phyloP scores from a whole-genome alignment of 2,113 vertebrate species.

The Cyprinodon tularosa region DNA sequence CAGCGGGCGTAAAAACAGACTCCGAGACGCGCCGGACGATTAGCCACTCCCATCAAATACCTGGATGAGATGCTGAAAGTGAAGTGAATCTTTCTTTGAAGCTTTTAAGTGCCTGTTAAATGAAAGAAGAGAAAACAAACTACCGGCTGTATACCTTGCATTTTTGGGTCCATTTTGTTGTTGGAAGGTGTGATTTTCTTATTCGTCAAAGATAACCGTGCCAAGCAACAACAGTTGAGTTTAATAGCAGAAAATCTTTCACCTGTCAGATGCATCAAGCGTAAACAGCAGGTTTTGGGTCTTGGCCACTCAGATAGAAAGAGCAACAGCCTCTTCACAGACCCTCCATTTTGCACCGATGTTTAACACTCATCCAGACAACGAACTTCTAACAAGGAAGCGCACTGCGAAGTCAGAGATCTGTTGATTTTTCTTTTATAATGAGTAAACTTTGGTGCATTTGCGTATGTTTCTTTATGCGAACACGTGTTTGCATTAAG shows the following conservation, averaged over 20 bases:
- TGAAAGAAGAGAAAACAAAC: slow-evolving; percentile 32
- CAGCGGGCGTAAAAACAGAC: slow-evolving; percentile 22
- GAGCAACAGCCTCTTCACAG: slow-evolving; percentile 20
- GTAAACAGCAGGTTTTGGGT: slow-evolving; percentile 38
- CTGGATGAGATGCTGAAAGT: slow-evolving; percentile 4
- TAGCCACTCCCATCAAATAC: slow-evolving; percentile 11
- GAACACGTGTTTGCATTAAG: too few species aligned
- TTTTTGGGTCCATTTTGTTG: slow-evolving; percentile 40
- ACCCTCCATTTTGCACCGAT: slow-evolving; percentile 15
- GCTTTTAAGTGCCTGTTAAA: slow-evolving; percentile 28
- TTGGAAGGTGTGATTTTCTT: slow-evolving; percentile 55
- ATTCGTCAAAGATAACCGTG: slow-evolving; percentile 47
- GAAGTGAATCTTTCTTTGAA: slow-evolving; percentile 16
- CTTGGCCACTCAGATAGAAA: slow-evolving; percentile 22
- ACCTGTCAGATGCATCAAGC: slow-evolving; percentile 46
- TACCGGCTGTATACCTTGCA: slow-evolving; percentile 7
- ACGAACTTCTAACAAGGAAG: too few species aligned
- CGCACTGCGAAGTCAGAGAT: too few species aligned
- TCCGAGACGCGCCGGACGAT: slow-evolving; percentile 7
- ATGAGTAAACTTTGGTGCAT: too few species aligned
- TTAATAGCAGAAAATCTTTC: slow-evolving; percentile 48
- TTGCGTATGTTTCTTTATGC: too few species aligned
- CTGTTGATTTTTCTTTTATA: too few species aligned
- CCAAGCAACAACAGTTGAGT: slow-evolving; percentile 13
- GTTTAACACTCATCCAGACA: too few species aligned